Evolutionary conservation across 1,140 invertebrate species (phyloP), one percentile per base, ranked within the genome.

Genomic region (Brachionus rotundiformis): DNA sequence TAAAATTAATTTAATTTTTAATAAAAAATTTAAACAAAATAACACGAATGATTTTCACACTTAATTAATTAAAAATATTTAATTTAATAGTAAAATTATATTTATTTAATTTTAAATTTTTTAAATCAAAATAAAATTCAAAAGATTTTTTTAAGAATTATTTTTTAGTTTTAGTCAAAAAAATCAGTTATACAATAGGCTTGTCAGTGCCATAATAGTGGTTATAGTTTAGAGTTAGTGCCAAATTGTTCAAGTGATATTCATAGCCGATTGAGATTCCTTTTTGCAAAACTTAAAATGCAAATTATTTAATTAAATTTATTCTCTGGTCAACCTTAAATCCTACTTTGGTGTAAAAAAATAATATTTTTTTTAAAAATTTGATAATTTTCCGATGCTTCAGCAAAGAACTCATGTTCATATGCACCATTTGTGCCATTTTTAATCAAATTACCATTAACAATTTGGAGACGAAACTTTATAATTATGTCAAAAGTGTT

Each of bases 201-300:
- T 39, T 44, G 16, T 79, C 76, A 79, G 29, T 79, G 1, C 76
- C 76, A 49, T 79, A 79, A 25, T 29, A 63, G 16, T 59, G 59
- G 25, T 79, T 79, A 41, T 79, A 79, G 33, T 79, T 79, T 36
- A 79, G 47, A 54, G 47, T 61, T 19, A 79, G 25, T 23, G 59
- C 47, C 33, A 79, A 79, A 59, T 79, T 79, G 36, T 63, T 79
- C 19, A 79, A 41, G 59, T 79, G 31, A 36, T 39, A 63, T 63
- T 79, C 76, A 79, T 59, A 79, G 13, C 76, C 76, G 33, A 79
- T 41, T 79, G 76, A 79, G 8, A 79, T 63, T 27, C 59, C 47
- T 41, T 54, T 79, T 54, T 79, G 76, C 5, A 79, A 49, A 63
- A 79, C 76, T 79, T 59, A n/a, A 79, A 59, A 59, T 39, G 19